phyloP scores from a whole-genome alignment of 2,113 vertebrate genomes.

The Romanogobio albipinnatus region DNA sequence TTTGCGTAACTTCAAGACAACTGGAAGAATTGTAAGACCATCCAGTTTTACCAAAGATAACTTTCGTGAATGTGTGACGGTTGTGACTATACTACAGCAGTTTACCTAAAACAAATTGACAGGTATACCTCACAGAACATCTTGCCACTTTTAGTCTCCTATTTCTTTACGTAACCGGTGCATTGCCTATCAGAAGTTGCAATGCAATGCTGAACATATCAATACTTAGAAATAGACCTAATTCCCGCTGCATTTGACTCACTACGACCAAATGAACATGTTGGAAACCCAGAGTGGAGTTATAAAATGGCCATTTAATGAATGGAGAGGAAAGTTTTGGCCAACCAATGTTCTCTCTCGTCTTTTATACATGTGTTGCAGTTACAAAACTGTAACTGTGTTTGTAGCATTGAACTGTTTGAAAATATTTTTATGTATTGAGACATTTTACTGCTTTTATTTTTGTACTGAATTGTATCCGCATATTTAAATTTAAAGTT shows the following conservation, averaged over 20 bases:
- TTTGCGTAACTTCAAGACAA: constrained; percentile 27
- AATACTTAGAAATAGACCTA: background rate
- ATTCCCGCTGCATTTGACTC: background rate
- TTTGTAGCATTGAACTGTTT: constrained; percentile 65
- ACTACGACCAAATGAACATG: background rate
- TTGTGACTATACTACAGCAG: background rate
- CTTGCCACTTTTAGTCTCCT: constrained; percentile 1
- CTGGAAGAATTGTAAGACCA: constrained; percentile 11
- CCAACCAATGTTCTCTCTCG: background rate
- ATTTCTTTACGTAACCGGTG: background rate
- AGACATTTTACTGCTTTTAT: constrained; percentile 76
- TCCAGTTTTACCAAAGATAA: constrained; percentile 17
- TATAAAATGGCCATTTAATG: background rate
- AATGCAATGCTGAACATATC: constrained; percentile 2
- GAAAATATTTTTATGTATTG: constrained; percentile 66
- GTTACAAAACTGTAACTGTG: constrained; percentile 26
- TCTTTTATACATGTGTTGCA: constrained; percentile 22
- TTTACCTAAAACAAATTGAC: background rate
- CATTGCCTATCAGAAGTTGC: background rate
- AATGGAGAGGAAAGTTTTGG: background rate
- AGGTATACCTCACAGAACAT: constrained; percentile 44
- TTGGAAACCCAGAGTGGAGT: background rate
- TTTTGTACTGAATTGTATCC: constrained; percentile 82
- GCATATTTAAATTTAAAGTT: constrained; percentile 82
- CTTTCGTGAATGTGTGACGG: constrained; percentile 1